Conservation (phyloP, 2,113 vertebrate genomes). For the Ictalurus furcatus region DNA sequence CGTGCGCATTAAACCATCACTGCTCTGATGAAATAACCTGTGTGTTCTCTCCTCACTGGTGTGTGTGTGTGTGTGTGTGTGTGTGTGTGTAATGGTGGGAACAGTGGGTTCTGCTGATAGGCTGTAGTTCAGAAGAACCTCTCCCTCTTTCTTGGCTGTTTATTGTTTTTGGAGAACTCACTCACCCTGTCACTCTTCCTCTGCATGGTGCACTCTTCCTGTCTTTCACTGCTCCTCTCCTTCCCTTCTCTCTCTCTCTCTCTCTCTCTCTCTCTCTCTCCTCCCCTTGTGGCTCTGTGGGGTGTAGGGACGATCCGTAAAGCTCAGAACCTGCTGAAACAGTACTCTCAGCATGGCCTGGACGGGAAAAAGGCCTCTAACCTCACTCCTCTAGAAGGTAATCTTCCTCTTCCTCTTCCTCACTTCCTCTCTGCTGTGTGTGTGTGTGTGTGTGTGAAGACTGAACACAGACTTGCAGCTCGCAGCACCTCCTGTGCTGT, state of each 20-base stretch:
- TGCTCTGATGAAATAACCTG: conserved; percentile 63
- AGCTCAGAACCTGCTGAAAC: conserved; percentile 99
- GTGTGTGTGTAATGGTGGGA: not conserved
- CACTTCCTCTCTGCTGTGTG: conserved; percentile 14
- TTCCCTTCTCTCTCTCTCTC: conserved; percentile 62
- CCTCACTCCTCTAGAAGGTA: conserved; percentile 99
- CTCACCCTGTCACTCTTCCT: conserved; percentile 9
- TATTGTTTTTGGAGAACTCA: not conserved
- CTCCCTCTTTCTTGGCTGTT: conserved; percentile 3
- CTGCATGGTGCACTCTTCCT: conserved; percentile 49
- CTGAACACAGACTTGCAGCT: conserved; percentile 20
- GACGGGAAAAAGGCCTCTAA: conserved; percentile 99
- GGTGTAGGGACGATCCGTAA: conserved; percentile 99
- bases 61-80: conserved; percentile 42
- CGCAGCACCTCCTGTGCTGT: conserved; percentile 48
- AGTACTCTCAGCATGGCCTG: conserved; percentile 99
- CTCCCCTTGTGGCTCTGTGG: conserved; percentile 70
- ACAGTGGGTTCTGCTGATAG: not conserved
- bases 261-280: conserved; percentile 56
- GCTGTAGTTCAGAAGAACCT: not conserved
- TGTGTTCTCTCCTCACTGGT: conserved; percentile 61
- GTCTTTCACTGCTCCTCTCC: conserved; percentile 67
- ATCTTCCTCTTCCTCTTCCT: conserved; percentile 61
- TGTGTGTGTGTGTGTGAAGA: conserved; percentile 3
- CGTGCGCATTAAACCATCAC: conserved; percentile 22